Base-by-base conservation (phyloP, 2,797 vertebrate genomes). In the Lemur catta region DNA sequence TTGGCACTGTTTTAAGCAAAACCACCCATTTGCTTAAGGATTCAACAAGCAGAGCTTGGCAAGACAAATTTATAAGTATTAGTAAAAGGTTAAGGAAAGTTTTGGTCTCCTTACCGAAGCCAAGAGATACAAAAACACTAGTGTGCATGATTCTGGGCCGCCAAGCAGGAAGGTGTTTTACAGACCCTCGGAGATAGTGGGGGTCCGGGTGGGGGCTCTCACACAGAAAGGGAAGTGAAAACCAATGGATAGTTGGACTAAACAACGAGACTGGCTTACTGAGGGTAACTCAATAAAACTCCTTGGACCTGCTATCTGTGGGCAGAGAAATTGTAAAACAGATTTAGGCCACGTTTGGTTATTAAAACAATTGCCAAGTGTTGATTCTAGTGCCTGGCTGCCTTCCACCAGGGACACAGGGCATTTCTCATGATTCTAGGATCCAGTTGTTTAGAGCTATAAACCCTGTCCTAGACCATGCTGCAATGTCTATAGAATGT, bases 61-160 rank as follows among this genome's bases (percentile, higher is more conserved):
- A 93, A 88, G 67, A 35, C 35, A 14, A 74, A 65, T 94, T 94
- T 94, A n/a, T 61, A 48, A 82, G 78, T 28, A 20, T 89, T 91
- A 75, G 72, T 78, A 38, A 88, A 94, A 82, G 55, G 72, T 89
- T 88, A 85, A 91, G 72, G 65, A 92, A 78, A 30, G 30, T 74
- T 92, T 76, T 87, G 79, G 52, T 90, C 72, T 78, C n/a, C 80
- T 93, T 88, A 92, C 30, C 78, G 81, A 94, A 87, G 92, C 84
- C 90, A 52, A 75, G 95, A 95, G 96, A 94, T 41, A 18, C 48
- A 88, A 67, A 94, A 82, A 65, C 26, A 59, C 41, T 26, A 7
- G 61, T 22, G 72, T 90, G 57, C 71, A 22, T 78, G 43, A 46
- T 82, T n/a, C 48, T 15, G 43, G 33, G 48, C 76, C 61, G 71